phyloP scores from a whole-genome alignment of 1,140 invertebrate species.

The Diploscapter pachys region DNA sequence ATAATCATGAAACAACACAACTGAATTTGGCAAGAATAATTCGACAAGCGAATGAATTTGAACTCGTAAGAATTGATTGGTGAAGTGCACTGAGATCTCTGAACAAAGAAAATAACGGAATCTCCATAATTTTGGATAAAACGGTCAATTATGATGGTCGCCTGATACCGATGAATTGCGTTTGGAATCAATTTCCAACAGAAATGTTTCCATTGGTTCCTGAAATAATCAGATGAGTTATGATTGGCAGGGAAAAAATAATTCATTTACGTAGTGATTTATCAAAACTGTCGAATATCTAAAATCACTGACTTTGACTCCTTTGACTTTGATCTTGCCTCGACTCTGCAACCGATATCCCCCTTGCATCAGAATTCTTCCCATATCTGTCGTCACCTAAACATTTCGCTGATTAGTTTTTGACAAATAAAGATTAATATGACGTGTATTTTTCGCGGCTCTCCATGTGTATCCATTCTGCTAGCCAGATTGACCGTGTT shows the following conservation, averaged over 20 bases:
- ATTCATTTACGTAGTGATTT: not conserved
- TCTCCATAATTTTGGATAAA: too few species aligned
- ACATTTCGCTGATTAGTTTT: slow-evolving; percentile 1
- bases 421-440: slow-evolving; percentile 30
- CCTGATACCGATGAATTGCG: slow-evolving; percentile 42
- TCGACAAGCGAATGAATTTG: too few species aligned
- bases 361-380: slow-evolving; percentile 30
- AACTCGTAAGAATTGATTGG: too few species aligned
- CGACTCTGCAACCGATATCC: slow-evolving; percentile 46
- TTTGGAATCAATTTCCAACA: slow-evolving; percentile 44
- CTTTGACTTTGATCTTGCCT: slow-evolving; percentile 48
- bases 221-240: slow-evolving; percentile 2
- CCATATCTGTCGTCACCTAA: slow-evolving; percentile 49
- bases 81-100: too few species aligned
- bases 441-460: slow-evolving; percentile 73
- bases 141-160: slow-evolving; percentile 4
- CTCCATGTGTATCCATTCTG: slow-evolving; percentile 89
- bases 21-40: too few species aligned
- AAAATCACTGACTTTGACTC: slow-evolving; percentile 35
- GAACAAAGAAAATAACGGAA: too few species aligned
- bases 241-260: not conserved
- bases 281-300: not conserved
- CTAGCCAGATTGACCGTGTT: slow-evolving; percentile 96
- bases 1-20: too few species aligned
- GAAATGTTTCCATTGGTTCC: slow-evolving; percentile 50